Evolutionary conservation across 2,797 vertebrate species (phyloP), one percentile per base, ranked within the genome.

Genomic region (Scolopax bukidnonensis): DNA sequence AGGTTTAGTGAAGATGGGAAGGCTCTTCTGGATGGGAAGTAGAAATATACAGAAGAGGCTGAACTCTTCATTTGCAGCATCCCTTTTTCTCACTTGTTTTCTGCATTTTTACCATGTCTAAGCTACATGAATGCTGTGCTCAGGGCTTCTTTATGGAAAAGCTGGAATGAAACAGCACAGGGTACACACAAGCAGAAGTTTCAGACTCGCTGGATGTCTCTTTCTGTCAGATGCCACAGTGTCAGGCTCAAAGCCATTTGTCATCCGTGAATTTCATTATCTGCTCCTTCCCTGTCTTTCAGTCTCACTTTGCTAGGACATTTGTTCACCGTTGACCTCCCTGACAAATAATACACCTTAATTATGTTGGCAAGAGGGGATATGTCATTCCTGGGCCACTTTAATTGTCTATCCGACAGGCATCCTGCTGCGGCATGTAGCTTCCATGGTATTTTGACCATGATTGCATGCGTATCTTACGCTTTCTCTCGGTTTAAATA

Each of bases 181-280:
- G 97, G 95, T 88, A 78, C 70, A 95, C 96, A 71, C 19, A 70
- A 96, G 97, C 97, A 98, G 98, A 98, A 98, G 96, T 98, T 98
- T 98, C 96, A 97, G 95, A 96, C 97, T 97, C 57, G n/a, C 96
- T 98, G 97, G 98, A 98, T 98, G 98, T 98, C 98, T 98, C 98
- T 99, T 98, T 99, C 98, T 99, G 99, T 99, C 99, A 99, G 98
- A 99, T 99, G 99, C 98, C 98, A 99, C 98, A 98, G 98, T 98
- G 98, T 98, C 97, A 98, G 98, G 97, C 98, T 98, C 97, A 96
- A 97, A 98, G 99, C 99, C 99, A 99, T 99, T 99, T 99, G 99
- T 99, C 99, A 99, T 99, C 98, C 98, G 98, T 98, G 98, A 98
- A 99, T 99, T 99, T 99, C 99, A 99, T 99, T 99, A 99, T 98